A percentile compares a stretch with the other conserved stretches of the same genome.
These are phyloP conservation scores for Clanis bilineata DNA, from an alignment of 2,888 invertebrate genomes.

Conservation along the genomic window DNA sequence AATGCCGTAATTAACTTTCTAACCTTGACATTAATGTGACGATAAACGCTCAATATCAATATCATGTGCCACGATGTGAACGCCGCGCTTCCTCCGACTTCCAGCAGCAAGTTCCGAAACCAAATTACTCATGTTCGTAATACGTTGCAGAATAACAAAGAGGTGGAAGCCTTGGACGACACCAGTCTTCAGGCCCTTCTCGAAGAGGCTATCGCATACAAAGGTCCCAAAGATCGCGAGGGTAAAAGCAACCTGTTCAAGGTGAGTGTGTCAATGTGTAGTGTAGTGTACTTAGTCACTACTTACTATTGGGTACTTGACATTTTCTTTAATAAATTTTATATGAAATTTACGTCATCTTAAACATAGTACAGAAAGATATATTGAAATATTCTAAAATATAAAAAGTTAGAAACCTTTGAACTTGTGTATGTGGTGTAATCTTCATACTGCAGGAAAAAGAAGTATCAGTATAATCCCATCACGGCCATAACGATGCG, in stretches of 20 bases:
- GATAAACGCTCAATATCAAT: conserved; percentile 20
- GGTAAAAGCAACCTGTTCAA: conserved; percentile 92
- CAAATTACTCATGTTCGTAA: neutral
- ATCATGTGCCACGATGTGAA: too few relatives aligned
- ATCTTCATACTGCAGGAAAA: too few relatives aligned
- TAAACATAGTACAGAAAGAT: too few relatives aligned
- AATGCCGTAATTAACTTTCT: conserved; percentile 44
- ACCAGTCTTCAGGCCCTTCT: conserved; percentile 88
- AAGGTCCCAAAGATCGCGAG: conserved; percentile 91
- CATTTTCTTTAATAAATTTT: too few relatives aligned
- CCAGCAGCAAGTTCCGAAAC: neutral
- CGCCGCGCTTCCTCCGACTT: conserved; percentile 4
- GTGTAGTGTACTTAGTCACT: neutral
- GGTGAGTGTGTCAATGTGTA: conserved; percentile 67
- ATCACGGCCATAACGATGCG: too few relatives aligned
- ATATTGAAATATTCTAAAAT: too few relatives aligned
- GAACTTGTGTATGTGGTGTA: too few relatives aligned
- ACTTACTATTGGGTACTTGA: too few relatives aligned
- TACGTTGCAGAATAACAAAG: conserved; percentile 69
- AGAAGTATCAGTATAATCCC: too few relatives aligned
- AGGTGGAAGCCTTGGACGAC: conserved; percentile 87
- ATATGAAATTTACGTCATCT: too few relatives aligned
- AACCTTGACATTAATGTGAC: conserved; percentile 49
- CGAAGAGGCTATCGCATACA: conserved; percentile 93
- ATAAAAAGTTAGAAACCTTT: too few relatives aligned